phyloP scores from a whole-genome alignment of 35 echinoderm and acorn worm genomes.

The Hemicentrotus pulcherrimus region DNA sequence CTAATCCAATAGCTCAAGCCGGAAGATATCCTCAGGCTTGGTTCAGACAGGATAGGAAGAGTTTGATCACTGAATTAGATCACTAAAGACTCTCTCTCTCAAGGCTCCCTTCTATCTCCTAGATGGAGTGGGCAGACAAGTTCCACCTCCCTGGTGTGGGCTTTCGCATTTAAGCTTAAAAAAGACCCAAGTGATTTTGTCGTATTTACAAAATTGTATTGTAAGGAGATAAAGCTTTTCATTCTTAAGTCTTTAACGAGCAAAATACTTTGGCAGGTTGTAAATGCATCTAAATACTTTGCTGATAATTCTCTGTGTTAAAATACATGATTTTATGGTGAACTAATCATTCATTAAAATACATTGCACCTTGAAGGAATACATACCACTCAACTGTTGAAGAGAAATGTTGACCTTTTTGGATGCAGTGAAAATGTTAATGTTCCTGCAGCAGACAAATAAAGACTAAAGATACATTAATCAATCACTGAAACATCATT shows the following conservation, averaged over 20 bases:
- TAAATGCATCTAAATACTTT: no score
- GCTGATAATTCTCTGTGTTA: no score
- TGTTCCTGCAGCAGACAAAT: neutral
- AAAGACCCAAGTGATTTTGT: no score
- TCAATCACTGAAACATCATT: neutral
- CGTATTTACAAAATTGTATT: no score
- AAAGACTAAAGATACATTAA: neutral
- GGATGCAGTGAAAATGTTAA: neutral
- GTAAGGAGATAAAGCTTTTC: no score
- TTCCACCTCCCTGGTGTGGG: neutral
- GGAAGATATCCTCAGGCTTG: neutral
- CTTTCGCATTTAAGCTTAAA: neutral
- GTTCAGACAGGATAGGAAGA: neutral
- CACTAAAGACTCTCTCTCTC: neutral
- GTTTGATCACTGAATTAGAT: slow-evolving; percentile 11
- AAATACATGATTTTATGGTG: no score
- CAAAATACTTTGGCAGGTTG: no score
- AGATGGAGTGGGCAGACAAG: neutral
- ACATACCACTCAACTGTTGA: neutral
- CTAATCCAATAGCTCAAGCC: neutral
- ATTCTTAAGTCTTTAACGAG: no score
- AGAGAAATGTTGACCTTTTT: neutral
- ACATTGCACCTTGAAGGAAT: neutral
- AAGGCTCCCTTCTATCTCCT: neutral
- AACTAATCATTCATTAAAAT: neutral